Percentiles rank a stretch among this genome's conserved stretches.
These are phyloP conservation scores for Pedionomus torquatus DNA, from an alignment of 2,113 vertebrate species.

Conservation along the genomic window DNA sequence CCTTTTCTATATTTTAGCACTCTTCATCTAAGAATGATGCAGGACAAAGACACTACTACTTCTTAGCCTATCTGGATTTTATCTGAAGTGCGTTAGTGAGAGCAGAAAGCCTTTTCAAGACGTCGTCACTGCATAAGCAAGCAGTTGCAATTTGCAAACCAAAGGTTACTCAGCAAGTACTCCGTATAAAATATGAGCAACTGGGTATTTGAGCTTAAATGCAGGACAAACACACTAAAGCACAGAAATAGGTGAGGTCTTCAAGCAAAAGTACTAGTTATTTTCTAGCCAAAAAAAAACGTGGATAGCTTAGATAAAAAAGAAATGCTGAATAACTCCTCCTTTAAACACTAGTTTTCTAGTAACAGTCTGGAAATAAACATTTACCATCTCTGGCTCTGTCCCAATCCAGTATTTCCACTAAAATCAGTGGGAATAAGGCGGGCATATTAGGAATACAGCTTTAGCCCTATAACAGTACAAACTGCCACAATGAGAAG, in stretches of 20 bases:
- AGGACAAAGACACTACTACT: background rate
- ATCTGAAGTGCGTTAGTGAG: background rate
- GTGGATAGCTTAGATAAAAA: background rate
- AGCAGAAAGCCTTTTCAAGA: background rate
- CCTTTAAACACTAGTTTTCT: background rate
- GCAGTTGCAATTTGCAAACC: background rate
- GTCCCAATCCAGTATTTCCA: background rate
- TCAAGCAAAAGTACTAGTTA: background rate
- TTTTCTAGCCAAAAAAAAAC: background rate
- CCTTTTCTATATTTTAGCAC: background rate
- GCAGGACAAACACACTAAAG: background rate
- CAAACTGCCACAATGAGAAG: background rate
- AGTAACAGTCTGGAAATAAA: background rate
- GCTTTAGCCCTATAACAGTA: background rate
- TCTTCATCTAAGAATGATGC: background rate
- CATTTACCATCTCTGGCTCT: background rate
- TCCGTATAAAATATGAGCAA: background rate
- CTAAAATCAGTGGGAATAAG: background rate
- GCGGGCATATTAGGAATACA: background rate
- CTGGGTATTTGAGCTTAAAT: background rate
- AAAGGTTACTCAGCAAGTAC: background rate
- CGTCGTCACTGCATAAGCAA: background rate
- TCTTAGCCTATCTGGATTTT: background rate
- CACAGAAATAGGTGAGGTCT: background rate
- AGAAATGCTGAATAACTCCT: background rate